Conservation (phyloP, 2,113 vertebrate species). For the Ardeotis arabs region DNA sequence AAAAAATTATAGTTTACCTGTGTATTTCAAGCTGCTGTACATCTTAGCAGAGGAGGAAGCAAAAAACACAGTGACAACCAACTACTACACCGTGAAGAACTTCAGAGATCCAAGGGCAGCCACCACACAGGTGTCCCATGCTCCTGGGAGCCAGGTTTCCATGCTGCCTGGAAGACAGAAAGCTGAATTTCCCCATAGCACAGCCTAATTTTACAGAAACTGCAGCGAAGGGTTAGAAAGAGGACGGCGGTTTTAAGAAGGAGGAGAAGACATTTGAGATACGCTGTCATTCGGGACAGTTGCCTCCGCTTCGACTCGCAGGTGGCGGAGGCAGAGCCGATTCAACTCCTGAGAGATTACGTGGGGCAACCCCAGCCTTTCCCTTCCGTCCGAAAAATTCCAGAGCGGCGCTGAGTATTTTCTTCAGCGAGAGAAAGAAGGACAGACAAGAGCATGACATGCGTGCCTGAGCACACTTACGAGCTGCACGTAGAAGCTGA, state of each 20-base stretch:
- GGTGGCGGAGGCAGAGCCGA: no score
- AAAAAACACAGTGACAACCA: background rate
- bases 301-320: no score
- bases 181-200: background rate
- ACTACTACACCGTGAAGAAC: background rate
- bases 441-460: background rate
- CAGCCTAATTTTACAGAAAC: background rate
- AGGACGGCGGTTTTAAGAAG: background rate
- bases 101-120: background rate
- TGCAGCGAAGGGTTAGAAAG: background rate
- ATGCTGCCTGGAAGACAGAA: background rate
- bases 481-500: background rate
- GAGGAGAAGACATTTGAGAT: background rate
- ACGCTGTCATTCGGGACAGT: background rate
- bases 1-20: background rate
- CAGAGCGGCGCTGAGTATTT: background rate
- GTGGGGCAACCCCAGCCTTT: background rate
- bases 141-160: background rate
- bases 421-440: background rate
- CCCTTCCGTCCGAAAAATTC: background rate
- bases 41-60: background rate
- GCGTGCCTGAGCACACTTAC: background rate
- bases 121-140: background rate
- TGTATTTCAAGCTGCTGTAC: background rate
- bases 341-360: background rate